Base-by-base conservation (phyloP, 2,113 vertebrate genomes). In the Paramisgurnus dabryanus region DNA sequence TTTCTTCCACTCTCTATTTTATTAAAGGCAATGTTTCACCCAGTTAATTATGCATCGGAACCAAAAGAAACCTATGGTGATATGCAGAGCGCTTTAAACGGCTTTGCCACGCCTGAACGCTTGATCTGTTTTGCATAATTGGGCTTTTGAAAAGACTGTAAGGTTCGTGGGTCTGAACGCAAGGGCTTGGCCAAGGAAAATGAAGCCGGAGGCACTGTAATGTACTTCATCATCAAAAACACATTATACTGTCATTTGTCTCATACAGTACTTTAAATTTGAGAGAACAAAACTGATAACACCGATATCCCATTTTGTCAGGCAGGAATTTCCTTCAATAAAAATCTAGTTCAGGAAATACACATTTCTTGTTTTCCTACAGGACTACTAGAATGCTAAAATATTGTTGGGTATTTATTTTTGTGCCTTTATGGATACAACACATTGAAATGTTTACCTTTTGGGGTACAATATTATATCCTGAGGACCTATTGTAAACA, bases 121-220 rank as follows among this genome's bases (percentile, higher is more conserved):
- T 73, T 80, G 67, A 84, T 84, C 82, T 82, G 55, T 63, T 84
- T 79, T 67, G 63, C 72, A 84, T 86, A 82, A 86, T 80, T 82
- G 76, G 76, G 55, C 79, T 40, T n/a, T 27, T 18, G 55, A 79
- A 78, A 78, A 79, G 41, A 74, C 40, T 80, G 63, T 57, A 63
- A 71, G 43, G 50, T 53, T 55, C 58, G 71, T 55, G 47, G 57
- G 57, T 66, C 40, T 80, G 58, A 80, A 64, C 9, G 39, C 17
- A 63, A 80, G 45, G 78, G 61, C 63, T 66, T 66, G 63, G 70
- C 79, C 50, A 57, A 75, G 70, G 13, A 65, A 80, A 65, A 64
- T 61, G 34, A 60, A 64, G 70, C 57, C 45, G 17, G 47, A 63
- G 64, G 70, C 7, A 67, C 13, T 40, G 43, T 53, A 67, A 67